A percentile compares a stretch with the other conserved stretches of the same genome.
Conservation (phyloP, 2,113 vertebrate genomes). For the Motacilla tschutschensis region DNA sequence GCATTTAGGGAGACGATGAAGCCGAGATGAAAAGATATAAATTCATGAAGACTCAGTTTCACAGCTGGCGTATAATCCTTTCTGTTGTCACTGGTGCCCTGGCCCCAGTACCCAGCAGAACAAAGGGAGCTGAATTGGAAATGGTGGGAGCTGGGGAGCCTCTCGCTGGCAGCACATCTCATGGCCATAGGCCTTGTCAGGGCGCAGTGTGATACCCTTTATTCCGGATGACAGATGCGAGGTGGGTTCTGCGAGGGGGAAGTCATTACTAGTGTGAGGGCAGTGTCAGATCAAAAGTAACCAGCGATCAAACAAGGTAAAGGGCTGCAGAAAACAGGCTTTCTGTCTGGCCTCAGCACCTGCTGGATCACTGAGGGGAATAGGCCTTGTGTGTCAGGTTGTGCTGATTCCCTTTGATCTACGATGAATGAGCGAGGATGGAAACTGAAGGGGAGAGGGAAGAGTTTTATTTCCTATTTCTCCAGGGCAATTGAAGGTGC, state of each 20-base stretch:
- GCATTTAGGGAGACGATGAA: conserved; percentile 67
- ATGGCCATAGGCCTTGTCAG: conserved; percentile 79
- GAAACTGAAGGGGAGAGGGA: conserved; percentile 60
- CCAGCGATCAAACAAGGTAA: conserved; percentile 79
- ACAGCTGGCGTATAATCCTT: conserved; percentile 80
- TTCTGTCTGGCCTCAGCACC: conserved; percentile 78
- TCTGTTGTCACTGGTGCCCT: conserved; percentile 73
- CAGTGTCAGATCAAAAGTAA: conserved; percentile 84
- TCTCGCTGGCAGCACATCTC: conserved; percentile 70
- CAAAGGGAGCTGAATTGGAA: conserved; percentile 84
- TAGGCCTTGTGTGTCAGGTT: conserved; percentile 74
- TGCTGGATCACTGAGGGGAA: conserved; percentile 74
- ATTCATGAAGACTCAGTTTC: conserved; percentile 77
- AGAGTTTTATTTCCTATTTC: conserved; percentile 65
- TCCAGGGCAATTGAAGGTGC: conserved; percentile 43
- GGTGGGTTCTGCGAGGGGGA: conserved; percentile 75
- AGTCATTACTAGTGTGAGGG: conserved; percentile 78
- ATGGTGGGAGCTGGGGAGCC: conserved; percentile 78
- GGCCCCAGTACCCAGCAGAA: conserved; percentile 71
- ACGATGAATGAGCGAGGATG: conserved; percentile 60
- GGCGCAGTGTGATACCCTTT: conserved; percentile 82
- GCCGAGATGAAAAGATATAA: conserved; percentile 73
- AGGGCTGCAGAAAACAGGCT: conserved; percentile 78
- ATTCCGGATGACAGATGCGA: conserved; percentile 83
- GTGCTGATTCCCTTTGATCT: conserved; percentile 77